These are phyloP conservation scores for Formica exsecta DNA, from an alignment of 1,140 invertebrate genomes.

Conservation along the genomic window DNA sequence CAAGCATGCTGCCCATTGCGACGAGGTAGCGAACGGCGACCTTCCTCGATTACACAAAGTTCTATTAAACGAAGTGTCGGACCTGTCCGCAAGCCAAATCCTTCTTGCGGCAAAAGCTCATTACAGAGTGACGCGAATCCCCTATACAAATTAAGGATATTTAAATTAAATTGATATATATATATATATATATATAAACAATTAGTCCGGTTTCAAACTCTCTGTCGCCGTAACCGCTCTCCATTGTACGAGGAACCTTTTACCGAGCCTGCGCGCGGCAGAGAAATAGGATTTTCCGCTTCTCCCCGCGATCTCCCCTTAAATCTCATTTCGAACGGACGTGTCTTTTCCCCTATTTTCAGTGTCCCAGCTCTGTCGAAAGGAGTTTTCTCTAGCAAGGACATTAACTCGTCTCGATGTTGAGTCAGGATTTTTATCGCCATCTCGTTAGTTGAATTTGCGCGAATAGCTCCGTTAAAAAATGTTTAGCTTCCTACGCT, in stretches of 20 bases:
- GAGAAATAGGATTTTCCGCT: conserved; percentile 41
- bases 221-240: conserved; percentile 26
- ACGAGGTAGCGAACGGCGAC: conserved; percentile 25
- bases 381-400: conserved; percentile 3
- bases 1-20: conserved; percentile 27
- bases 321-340: conserved; percentile 65
- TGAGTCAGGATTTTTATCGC: conserved; percentile 6
- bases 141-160: background rate
- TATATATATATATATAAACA: too few species aligned
- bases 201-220: conserved; percentile 53
- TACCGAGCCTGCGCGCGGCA: conserved; percentile 43
- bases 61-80: conserved; percentile 30
- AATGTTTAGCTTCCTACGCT: conserved; percentile 7
- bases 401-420: conserved; percentile 30
- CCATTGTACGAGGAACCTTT: conserved; percentile 54
- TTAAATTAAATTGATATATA: conserved; percentile 13
- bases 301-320: conserved; percentile 38
- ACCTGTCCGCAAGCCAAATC: background rate
- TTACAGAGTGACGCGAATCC: conserved; percentile 14
- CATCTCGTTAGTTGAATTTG: conserved; percentile 14
- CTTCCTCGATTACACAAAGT: conserved; percentile 56
- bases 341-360: conserved; percentile 61
- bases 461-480: conserved; percentile 20
- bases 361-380: conserved; percentile 19
- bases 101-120: conserved; percentile 32